Conservation (phyloP, 2,797 vertebrate genomes). For the Octomys mimax region DNA sequence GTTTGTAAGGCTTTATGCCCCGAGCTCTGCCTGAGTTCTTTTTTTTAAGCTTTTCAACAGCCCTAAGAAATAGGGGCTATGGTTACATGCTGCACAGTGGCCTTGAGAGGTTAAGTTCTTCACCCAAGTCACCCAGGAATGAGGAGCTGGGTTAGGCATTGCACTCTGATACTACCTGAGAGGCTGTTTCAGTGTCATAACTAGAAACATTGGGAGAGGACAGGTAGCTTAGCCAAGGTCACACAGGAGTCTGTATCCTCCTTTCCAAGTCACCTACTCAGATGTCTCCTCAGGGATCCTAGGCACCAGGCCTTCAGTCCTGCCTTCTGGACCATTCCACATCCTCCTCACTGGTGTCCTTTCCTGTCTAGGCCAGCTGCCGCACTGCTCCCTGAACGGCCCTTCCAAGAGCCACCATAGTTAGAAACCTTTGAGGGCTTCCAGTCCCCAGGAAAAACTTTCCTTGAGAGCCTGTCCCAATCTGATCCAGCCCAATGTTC, state of each 20-base stretch:
- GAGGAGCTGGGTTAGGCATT: neutral
- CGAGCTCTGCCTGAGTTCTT: neutral
- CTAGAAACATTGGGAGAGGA: neutral
- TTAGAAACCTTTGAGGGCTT: neutral
- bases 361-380: neutral
- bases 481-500: neutral
- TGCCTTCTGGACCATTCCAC: neutral
- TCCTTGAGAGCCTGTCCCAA: neutral
- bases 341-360: neutral
- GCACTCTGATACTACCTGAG: neutral
- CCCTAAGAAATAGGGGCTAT: neutral
- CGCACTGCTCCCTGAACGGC: neutral
- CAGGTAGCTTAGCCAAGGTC: neutral
- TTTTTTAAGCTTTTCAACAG: neutral
- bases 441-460: neutral
- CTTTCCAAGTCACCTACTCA: neutral
- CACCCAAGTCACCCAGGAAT: neutral
- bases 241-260: neutral
- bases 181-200: neutral
- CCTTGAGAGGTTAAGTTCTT: neutral
- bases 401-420: neutral
- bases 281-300: neutral
- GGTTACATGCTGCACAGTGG: neutral
- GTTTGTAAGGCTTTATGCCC: neutral
- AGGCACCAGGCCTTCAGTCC: neutral